Conservation (phyloP, 2,113 vertebrate genomes). For the Pollimyrus isidori region DNA sequence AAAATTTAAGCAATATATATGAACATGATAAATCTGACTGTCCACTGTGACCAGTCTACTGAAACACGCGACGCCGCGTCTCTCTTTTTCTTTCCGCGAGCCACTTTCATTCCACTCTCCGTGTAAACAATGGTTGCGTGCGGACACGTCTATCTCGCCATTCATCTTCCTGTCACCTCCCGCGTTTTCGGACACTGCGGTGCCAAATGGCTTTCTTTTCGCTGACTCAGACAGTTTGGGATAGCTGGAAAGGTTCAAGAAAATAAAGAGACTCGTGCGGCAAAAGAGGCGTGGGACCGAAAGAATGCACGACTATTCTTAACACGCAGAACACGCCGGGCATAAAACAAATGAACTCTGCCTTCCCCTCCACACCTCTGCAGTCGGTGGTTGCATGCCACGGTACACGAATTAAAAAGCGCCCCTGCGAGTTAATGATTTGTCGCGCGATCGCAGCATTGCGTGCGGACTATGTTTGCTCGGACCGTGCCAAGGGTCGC, state of each 20-base stretch:
- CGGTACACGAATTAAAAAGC: slow-evolving; percentile 20
- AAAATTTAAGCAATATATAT: background rate
- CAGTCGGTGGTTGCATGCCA: slow-evolving; percentile 29
- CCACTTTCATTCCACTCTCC: slow-evolving; percentile 30
- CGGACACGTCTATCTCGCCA: slow-evolving; percentile 54
- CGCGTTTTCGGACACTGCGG: slow-evolving; percentile 47
- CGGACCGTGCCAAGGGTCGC: slow-evolving; percentile 62
- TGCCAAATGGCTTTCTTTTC: slow-evolving; percentile 35
- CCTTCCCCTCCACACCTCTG: slow-evolving; percentile 26
- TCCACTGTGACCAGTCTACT: slow-evolving; percentile 33
- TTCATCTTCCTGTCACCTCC: slow-evolving; percentile 63
- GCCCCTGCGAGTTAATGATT: slow-evolving; percentile 63
- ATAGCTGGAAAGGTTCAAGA: slow-evolving; percentile 15
- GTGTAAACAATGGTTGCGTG: slow-evolving; percentile 66
- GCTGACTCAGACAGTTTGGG: slow-evolving; percentile 24
- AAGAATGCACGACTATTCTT: slow-evolving; percentile 49
- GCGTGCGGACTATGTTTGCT: slow-evolving; percentile 73
- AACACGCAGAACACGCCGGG: slow-evolving; percentile 52
- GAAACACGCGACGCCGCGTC: background rate
- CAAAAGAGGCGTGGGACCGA: slow-evolving; percentile 27
- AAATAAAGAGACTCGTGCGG: slow-evolving; percentile 12
- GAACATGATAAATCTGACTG: slow-evolving; percentile 39
- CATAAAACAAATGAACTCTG: slow-evolving; percentile 48
- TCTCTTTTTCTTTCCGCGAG: slow-evolving; percentile 34
- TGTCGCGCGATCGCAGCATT: slow-evolving; percentile 47